Base-by-base conservation (phyloP, 64 coral and sea anemone species). In the Exaiptasia diaphana region DNA sequence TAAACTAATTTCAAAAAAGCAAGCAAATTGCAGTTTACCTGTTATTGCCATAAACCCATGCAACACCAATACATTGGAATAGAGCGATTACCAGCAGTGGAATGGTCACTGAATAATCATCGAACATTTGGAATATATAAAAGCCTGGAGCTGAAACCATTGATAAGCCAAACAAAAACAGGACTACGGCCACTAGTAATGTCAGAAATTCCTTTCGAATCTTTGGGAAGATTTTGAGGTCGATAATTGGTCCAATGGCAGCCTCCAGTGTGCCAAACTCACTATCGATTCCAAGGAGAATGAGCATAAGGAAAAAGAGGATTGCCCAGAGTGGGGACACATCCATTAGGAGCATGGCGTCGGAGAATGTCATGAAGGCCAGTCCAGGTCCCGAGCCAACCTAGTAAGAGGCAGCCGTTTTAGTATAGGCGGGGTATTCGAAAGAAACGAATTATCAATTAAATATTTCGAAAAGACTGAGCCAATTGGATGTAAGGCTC, bases 291-390 rank as follows among this genome's bases (percentile, higher is more conserved):
- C 91, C 91, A 45, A 95, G 55, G 8, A 95, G 86, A 77, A 95
- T 95, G 46, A 95, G 74, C 91, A 95, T 95, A 13, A 75, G 49
- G 74, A 95, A 95, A 53, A 95, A 95, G 5, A 95, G 86, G 32
- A 95, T 90, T 23, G 91, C 91, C 91, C 91, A 95, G 2, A 95
- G 91, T 40, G 91, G 91, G 25, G 91, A 95, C 27, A 95, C 91
- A 4, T 95, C 91, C 91, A 95, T 95, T 25, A 95, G 49, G 23
- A 95, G 46, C 75, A 95, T 50, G 2, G 91, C 91, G 75, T 95
- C 91, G 44, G 91, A 95, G 60, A 95, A 95, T 41, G 91, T 95
- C 85, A 95, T 95, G 69, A 95, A 95, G n/a, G 91, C 91, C 53
- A 95, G 86, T 39, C 91, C 91, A 45, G 91, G 91, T 18, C 91